These are phyloP conservation scores for Leptestheria dahalacensis DNA, from an alignment of 1,140 invertebrate species.

Conservation along the genomic window DNA sequence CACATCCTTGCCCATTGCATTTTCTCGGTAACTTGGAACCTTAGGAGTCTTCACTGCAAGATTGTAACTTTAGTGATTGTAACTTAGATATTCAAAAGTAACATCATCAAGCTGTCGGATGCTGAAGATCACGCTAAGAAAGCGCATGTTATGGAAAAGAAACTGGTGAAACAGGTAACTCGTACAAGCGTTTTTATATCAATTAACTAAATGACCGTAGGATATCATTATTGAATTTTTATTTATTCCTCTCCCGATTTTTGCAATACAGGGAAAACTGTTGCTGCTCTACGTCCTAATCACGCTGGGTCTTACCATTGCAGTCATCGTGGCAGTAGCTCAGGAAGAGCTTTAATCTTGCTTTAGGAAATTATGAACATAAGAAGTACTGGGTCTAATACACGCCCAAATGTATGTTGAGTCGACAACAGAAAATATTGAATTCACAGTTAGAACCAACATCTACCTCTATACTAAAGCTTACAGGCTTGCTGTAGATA, in stretches of 20 bases:
- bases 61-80: not conserved
- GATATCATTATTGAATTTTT: not conserved
- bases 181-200: not conserved
- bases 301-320: not conserved
- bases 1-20: slow-evolving; percentile 78
- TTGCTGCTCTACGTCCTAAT: not conserved
- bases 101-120: no score
- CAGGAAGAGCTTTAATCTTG: not conserved
- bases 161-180: no score
- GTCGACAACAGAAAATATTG: no score
- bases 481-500: no score
- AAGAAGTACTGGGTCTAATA: not conserved
- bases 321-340: not conserved
- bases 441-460: no score
- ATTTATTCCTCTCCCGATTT: not conserved
- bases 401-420: not conserved
- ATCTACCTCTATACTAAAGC: no score
- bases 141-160: no score
- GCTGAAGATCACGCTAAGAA: no score
- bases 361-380: not conserved
- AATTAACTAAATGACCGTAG: not conserved
- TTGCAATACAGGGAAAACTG: not conserved
- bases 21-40: slow-evolving; percentile 47
- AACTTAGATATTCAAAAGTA: not conserved
- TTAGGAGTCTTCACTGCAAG: slow-evolving; percentile 18